Percentiles rank a stretch among this genome's conserved stretches.
Conservation (phyloP, 2,797 vertebrate species). For the Eupleurogrammus muticus region DNA sequence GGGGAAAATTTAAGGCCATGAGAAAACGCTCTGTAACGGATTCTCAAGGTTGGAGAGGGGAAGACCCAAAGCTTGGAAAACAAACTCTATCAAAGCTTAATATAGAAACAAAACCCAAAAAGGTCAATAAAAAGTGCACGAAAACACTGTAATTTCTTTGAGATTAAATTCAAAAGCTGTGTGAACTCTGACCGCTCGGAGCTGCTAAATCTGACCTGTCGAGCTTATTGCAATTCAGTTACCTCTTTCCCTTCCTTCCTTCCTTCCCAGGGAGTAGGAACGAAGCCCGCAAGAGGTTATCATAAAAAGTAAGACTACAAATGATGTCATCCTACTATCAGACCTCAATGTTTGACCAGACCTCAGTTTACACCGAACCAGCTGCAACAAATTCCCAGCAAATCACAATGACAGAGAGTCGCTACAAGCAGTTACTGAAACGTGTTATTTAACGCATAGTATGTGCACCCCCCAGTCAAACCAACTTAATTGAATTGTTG, state of each 20-base stretch:
- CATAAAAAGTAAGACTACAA: constrained; percentile 62
- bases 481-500: too few species aligned
- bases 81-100: constrained; percentile 61
- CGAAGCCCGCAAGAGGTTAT: constrained; percentile 42
- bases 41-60: constrained; percentile 71
- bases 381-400: constrained; percentile 3
- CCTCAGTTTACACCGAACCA: constrained; percentile 43
- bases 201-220: constrained; percentile 21
- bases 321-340: constrained; percentile 71
- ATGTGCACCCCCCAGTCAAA: neutral
- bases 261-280: constrained; percentile 50
- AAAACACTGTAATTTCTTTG: constrained; percentile 55
- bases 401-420: neutral
- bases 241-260: constrained; percentile 30
- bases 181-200: constrained; percentile 20
- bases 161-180: constrained; percentile 52
- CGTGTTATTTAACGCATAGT: neutral
- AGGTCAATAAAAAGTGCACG: constrained; percentile 53
- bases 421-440: neutral
- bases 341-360: constrained; percentile 25
- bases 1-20: constrained; percentile 64
- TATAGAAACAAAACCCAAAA: constrained; percentile 59
- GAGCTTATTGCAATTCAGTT: constrained; percentile 20
- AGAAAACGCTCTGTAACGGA: constrained; percentile 68
- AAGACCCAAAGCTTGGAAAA: constrained; percentile 62